Conservation (phyloP, 2,888 invertebrate genomes). For the Tortrix viridana region DNA sequence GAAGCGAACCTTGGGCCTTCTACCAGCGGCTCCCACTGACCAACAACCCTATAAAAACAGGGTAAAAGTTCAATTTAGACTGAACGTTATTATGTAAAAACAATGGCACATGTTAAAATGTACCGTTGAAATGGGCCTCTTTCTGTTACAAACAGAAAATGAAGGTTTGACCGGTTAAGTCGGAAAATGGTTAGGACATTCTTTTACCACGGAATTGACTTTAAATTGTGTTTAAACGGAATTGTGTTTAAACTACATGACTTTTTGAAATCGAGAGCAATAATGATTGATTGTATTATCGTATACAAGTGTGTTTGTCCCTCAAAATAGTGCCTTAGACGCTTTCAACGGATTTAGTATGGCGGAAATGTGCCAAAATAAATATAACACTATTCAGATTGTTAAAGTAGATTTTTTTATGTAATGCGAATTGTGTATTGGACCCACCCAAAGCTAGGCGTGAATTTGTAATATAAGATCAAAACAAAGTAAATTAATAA, state of each 20-base stretch:
- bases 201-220: conserved; percentile 4
- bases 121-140: background rate
- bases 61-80: conserved; percentile 5
- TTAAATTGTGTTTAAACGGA: background rate
- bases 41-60: conserved; percentile 3
- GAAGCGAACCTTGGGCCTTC: conserved; percentile 84
- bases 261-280: conserved; percentile 26
- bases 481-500: background rate
- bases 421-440: conserved; percentile 28
- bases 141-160: background rate
- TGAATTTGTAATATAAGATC: conserved; percentile 9
- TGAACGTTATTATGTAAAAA: background rate
- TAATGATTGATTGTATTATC: conserved; percentile 21
- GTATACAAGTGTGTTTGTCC: conserved; percentile 49
- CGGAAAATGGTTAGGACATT: background rate
- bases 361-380: conserved; percentile 70
- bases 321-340: conserved; percentile 75
- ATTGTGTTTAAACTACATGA: conserved; percentile 1
- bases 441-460: conserved; percentile 14
- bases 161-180: background rate
- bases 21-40: conserved; percentile 75
- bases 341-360: conserved; percentile 49
- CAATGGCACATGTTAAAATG: background rate
- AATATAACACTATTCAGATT: conserved; percentile 34
- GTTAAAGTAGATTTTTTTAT: conserved; percentile 35